These are phyloP conservation scores for Tauraco hartlaubi DNA, from an alignment of 2,797 vertebrate species.

Conservation along the genomic window DNA sequence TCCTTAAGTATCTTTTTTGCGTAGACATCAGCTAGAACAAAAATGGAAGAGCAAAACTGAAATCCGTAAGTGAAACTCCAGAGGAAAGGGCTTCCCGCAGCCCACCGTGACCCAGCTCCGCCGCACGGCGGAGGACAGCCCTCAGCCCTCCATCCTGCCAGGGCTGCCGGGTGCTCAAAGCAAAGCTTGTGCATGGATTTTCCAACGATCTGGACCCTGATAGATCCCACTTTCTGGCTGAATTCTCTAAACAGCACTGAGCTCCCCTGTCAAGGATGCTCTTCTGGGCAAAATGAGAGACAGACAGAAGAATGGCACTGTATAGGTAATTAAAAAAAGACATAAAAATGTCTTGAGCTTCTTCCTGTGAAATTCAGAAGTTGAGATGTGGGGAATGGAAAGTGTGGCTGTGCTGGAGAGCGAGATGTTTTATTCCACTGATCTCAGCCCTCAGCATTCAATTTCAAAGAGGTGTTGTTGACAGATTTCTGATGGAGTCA, in stretches of 20 bases:
- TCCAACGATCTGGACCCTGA: not conserved
- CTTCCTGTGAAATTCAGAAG: not conserved
- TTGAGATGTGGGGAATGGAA: not conserved
- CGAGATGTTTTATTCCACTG: not conserved
- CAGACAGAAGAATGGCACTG: not conserved
- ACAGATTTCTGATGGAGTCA: not conserved
- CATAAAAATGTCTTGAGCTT: not conserved
- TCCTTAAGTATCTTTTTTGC: too few species aligned
- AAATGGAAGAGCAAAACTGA: not conserved
- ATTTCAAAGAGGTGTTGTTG: not conserved
- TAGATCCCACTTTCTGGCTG: rapidly evolving
- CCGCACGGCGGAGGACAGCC: rapidly evolving
- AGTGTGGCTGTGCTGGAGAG: not conserved
- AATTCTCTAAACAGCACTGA: not conserved
- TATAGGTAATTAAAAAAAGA: not conserved
- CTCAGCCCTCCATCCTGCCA: not conserved
- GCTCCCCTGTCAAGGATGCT: not conserved
- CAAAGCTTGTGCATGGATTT: not conserved
- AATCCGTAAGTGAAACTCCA: rapidly evolving
- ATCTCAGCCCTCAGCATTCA: not conserved
- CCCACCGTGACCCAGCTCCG: not conserved
- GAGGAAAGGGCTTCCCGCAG: not conserved
- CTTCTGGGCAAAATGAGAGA: not conserved
- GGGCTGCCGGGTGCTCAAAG: not conserved
- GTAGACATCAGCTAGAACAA: not conserved